phyloP scores from a whole-genome alignment of 2,113 vertebrate species.

The Henicopernis longicauda region DNA sequence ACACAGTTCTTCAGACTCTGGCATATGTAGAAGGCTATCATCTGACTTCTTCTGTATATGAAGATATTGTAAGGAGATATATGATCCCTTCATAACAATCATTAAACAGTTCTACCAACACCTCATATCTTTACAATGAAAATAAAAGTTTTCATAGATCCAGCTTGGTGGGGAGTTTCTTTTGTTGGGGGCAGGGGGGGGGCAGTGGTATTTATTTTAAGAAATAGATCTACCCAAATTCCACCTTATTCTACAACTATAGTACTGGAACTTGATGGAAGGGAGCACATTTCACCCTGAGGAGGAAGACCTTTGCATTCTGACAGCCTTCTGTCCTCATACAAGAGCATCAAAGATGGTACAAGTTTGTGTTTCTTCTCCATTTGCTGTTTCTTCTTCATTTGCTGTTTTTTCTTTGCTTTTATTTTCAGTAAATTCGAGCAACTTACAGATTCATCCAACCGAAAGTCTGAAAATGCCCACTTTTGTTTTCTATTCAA shows the following conservation, averaged over 20 bases:
- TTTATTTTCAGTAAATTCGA: background rate
- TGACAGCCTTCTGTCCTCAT: background rate
- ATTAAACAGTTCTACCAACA: background rate
- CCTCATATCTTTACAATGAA: background rate
- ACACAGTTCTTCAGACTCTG: background rate
- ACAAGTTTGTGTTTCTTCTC: background rate
- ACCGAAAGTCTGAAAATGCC: background rate
- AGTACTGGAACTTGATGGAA: background rate
- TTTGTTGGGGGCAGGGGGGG: no score
- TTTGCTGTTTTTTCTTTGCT: background rate
- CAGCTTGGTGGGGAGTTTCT: background rate
- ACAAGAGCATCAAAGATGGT: background rate
- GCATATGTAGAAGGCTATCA: background rate
- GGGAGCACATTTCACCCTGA: background rate
- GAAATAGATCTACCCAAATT: background rate
- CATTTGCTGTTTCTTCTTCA: background rate
- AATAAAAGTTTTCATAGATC: background rate
- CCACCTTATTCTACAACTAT: background rate
- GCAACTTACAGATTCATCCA: background rate
- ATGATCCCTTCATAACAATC: background rate
- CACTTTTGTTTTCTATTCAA: background rate
- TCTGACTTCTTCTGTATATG: background rate
- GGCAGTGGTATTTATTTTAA: background rate
- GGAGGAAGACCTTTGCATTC: background rate
- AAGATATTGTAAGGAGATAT: background rate